These are phyloP conservation scores for Dusona sp. DNA, from an alignment of 2,888 invertebrate species.

Conservation along the genomic window DNA sequence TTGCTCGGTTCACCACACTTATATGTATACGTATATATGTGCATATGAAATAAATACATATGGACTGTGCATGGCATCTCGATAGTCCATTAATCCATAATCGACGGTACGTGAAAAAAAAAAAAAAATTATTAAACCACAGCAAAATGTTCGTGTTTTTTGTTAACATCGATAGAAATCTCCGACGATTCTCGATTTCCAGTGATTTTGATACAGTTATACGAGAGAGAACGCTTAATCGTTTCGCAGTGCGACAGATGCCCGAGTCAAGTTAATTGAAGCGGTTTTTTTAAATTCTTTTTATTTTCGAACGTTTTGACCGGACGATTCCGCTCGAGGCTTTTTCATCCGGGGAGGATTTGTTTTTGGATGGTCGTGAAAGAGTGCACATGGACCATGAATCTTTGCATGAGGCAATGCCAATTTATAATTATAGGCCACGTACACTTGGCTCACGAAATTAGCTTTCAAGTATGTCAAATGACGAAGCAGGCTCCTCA, in stretches of 20 bases:
- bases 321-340: background rate
- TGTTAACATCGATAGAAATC: background rate
- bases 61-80: background rate
- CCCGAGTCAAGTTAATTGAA: slow-evolving; percentile 3
- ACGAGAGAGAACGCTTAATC: slow-evolving; percentile 1
- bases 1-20: slow-evolving; percentile 33
- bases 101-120: slow-evolving; percentile 45
- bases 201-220: slow-evolving; percentile 13
- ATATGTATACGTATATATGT: background rate
- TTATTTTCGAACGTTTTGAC: background rate
- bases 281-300: slow-evolving; percentile 17
- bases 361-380: background rate
- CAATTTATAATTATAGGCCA: slow-evolving; percentile 43
- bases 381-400: background rate
- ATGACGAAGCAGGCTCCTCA: background rate
- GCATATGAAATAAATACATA: background rate
- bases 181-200: background rate
- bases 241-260: slow-evolving; percentile 51
- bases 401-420: background rate
- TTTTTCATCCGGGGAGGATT: background rate
- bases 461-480: background rate
- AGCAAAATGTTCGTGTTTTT: slow-evolving; percentile 16
- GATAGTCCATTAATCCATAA: slow-evolving; percentile 54
- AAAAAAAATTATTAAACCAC: slow-evolving; percentile 35
- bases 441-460: slow-evolving; percentile 28